Conservation (phyloP, 2,888 invertebrate species). For the Nysson spinosus region DNA sequence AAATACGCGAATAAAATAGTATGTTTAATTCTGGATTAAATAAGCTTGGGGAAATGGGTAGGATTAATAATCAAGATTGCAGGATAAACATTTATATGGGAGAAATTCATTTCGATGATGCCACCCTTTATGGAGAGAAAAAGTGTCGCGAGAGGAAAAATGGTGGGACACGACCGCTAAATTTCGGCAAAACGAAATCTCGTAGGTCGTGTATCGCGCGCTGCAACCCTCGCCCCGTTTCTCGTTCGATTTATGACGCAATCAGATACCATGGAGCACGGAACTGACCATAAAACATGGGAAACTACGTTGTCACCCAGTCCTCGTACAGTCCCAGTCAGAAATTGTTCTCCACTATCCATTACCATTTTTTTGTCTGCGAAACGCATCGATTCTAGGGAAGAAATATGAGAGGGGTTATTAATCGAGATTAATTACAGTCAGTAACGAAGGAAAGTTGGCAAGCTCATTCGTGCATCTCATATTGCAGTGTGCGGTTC, state of each 20-base stretch:
- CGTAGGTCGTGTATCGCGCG: constrained; percentile 62
- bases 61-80: too few relatives aligned
- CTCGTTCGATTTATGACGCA: constrained; percentile 73
- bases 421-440: constrained; percentile 44
- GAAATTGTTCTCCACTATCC: constrained; percentile 41
- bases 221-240: constrained; percentile 55
- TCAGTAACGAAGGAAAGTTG: constrained; percentile 12
- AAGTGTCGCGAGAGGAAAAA: constrained; percentile 15
- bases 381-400: constrained; percentile 14
- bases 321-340: constrained; percentile 59
- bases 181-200: constrained; percentile 63
- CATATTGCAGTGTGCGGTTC: too few relatives aligned
- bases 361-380: constrained; percentile 25
- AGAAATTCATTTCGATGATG: too few relatives aligned
- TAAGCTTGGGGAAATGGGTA: too few relatives aligned
- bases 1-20: too few relatives aligned
- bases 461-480: too few relatives aligned
- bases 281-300: constrained; percentile 73
- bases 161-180: constrained; percentile 55
- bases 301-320: constrained; percentile 71
- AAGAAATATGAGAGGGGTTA: constrained; percentile 35
- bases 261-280: constrained; percentile 72
- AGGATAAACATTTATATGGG: too few relatives aligned
- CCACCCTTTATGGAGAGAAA: constrained; percentile 18
- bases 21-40: too few relatives aligned